Evolutionary conservation across 2,888 invertebrate genomes (phyloP).

Genomic region (Folsomia manolachei): DNA sequence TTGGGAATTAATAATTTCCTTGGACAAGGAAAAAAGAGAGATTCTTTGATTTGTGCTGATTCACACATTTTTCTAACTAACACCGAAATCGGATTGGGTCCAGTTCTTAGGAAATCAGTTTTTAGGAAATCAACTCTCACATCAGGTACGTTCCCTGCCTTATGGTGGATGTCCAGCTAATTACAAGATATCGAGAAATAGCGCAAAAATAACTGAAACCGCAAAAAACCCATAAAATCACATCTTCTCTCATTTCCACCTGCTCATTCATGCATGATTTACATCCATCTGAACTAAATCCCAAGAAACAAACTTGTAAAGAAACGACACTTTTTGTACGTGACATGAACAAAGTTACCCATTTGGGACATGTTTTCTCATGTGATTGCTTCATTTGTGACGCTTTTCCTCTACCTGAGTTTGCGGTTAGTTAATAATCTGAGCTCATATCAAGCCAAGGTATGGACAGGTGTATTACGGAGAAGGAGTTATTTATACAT

Average conservation of each 20-base stretch:
- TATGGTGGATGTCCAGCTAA: background rate
- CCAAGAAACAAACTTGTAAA: conserved; percentile 4
- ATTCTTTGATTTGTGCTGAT: background rate
- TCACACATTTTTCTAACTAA: background rate
- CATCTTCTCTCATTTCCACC: background rate
- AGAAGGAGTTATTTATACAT: too few species aligned
- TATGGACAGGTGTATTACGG: background rate
- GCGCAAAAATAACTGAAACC: background rate
- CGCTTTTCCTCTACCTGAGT: too few species aligned
- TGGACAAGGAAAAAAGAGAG: background rate
- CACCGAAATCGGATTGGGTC: background rate
- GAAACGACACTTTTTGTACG: conserved; percentile 28
- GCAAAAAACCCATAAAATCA: background rate
- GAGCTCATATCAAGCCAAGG: background rate
- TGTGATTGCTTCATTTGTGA: conserved; percentile 43
- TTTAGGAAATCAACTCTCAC: background rate
- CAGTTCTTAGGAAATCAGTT: too few species aligned
- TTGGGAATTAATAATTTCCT: background rate
- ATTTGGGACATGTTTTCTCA: conserved; percentile 35
- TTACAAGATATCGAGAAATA: background rate
- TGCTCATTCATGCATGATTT: background rate
- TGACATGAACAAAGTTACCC: conserved; percentile 43
- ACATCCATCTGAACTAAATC: background rate
- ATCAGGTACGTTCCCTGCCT: background rate
- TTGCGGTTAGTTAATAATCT: background rate